phyloP scores from a whole-genome alignment of 2,113 vertebrate genomes.

The Aphelocoma coerulescens region DNA sequence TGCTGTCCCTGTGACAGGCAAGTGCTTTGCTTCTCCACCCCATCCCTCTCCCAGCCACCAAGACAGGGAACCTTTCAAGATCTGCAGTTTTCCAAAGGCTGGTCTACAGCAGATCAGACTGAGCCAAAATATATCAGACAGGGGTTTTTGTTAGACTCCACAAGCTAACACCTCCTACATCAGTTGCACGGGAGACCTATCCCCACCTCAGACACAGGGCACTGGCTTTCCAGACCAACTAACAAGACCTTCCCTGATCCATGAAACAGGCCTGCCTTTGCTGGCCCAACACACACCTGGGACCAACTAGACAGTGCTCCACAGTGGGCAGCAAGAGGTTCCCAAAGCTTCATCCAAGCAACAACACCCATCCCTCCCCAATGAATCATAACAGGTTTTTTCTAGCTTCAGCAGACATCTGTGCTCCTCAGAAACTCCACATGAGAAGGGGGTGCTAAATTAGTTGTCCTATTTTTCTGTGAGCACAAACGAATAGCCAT shows the following conservation, averaged over 20 bases:
- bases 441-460: neutral
- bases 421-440: neutral
- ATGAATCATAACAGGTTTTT: neutral
- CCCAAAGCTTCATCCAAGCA: neutral
- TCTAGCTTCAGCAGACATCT: constrained; percentile 12
- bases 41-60: neutral
- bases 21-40: neutral
- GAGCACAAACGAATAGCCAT: neutral
- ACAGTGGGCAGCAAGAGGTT: neutral
- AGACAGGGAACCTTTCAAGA: neutral
- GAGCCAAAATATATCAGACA: neutral
- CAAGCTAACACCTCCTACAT: neutral
- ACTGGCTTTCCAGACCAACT: neutral
- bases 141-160: neutral
- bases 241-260: neutral
- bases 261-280: neutral
- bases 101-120: neutral
- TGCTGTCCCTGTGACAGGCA: neutral
- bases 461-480: neutral
- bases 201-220: neutral
- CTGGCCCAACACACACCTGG: neutral
- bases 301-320: neutral
- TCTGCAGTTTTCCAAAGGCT: neutral
- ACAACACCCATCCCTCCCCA: neutral
- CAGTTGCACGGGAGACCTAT: neutral